Base-by-base conservation (phyloP, 2,888 invertebrate species). In the Piscicola geometra region DNA sequence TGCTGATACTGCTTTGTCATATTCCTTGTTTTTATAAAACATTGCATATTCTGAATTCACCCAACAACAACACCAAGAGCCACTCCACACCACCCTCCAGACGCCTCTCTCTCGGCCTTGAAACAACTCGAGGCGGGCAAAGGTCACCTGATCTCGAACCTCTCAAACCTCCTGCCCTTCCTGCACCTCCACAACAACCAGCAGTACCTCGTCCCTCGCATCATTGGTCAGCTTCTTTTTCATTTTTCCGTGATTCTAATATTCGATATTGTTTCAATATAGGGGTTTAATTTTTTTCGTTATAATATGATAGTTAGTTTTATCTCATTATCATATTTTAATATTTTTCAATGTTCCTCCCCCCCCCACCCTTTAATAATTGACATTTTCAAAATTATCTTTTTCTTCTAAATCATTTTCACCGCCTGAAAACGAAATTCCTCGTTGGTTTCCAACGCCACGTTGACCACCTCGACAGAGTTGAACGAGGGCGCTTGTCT, bases 401-500 rank as follows among this genome's bases (percentile, higher is more conserved):
- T 30, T 28, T 1, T 30, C n/a, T 72, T 72, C 0, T 30, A 15
- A 30, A 21, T 56, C 33, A 72, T 3, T 32, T 30, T 60, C n/a
- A 72, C 32, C n/a, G 28, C 35, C 9, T 64, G 28, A 47, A 36
- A 47, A 50, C n/a, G 28, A 28, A 1, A 47, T 9, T 1, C 25
- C 15, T 50, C 28, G 52, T 75, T 1, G 1, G 18, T n/a, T 72
- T 15, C 15, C 41, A 41, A 5, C 41, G 15, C 41, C 41, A 9
- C 41, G 9, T 15, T 41, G 5, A 41, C 41, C 41, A 41, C 41
- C 41, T 41, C 41, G 88, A n/a, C n/a, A n/a, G 91, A 92, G 81
- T 87, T 95, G 78, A 89, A 91, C 0, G 89, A 89, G 83, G 93
- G 93, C 78, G 92, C 93, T 15, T 93, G 93, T 83, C 91, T 95